Evolutionary conservation across 2,113 vertebrate genomes (phyloP).

Genomic region (Macaca nemestrina): DNA sequence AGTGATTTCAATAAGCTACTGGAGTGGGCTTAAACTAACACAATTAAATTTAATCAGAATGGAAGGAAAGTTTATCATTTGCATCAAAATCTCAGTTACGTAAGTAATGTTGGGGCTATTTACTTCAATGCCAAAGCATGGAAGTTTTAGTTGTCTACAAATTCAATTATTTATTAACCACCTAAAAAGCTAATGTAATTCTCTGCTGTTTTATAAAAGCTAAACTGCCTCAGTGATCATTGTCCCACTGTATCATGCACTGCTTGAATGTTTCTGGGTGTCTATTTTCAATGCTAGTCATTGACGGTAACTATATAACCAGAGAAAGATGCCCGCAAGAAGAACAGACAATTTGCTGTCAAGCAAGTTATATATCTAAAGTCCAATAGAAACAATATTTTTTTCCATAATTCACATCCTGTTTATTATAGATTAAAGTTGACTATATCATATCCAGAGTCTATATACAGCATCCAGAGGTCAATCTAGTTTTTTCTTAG

Average conservation of each 20-base stretch:
- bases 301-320: neutral
- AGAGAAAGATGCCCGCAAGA: neutral
- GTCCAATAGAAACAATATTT: slow-evolving; percentile 16
- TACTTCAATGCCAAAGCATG: neutral
- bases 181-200: neutral
- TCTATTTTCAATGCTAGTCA: neutral
- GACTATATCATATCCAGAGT: neutral
- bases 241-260: neutral
- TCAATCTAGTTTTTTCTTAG: slow-evolving; percentile 36
- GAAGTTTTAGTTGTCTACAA: neutral
- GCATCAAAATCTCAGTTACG: neutral
- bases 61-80: neutral
- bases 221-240: neutral
- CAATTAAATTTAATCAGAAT: neutral
- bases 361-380: neutral
- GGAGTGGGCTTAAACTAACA: neutral
- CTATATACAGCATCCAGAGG: neutral
- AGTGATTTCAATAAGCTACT: neutral
- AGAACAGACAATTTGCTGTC: neutral
- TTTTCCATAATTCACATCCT: neutral
- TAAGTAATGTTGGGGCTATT: neutral
- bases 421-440: neutral
- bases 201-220: neutral
- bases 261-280: neutral
- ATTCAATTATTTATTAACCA: slow-evolving; percentile 1